A percentile compares a stretch with the other conserved stretches of the same genome.
Conservation (phyloP, 2,113 vertebrate species). For the Cyrtonyx montezumae region DNA sequence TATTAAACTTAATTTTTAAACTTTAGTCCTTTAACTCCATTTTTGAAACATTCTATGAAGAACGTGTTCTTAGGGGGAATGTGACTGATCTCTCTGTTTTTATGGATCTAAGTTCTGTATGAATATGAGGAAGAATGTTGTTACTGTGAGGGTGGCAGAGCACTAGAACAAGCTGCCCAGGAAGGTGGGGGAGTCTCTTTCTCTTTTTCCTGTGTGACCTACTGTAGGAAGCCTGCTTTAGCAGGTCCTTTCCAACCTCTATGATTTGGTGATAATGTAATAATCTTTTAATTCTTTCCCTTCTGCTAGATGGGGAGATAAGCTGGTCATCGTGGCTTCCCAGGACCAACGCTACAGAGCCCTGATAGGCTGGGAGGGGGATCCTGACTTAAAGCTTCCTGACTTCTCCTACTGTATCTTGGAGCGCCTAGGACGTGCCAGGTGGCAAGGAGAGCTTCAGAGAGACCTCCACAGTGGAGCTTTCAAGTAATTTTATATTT, state of each 20-base stretch:
- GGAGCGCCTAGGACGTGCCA: slow-evolving; percentile 90
- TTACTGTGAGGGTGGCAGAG: no score
- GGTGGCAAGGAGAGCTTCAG: slow-evolving; percentile 97
- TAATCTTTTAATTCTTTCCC: background rate
- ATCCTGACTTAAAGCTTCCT: slow-evolving; percentile 89
- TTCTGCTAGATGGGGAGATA: slow-evolving; percentile 86
- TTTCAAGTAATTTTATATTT: slow-evolving; percentile 84
- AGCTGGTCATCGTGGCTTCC: slow-evolving; percentile 89
- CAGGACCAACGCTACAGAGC: slow-evolving; percentile 85
- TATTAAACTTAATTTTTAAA: background rate
- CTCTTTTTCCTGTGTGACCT: no score
- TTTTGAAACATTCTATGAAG: background rate
- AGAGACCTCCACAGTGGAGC: slow-evolving; percentile 86
- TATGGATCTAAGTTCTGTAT: no score
- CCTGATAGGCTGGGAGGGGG: slow-evolving; percentile 87
- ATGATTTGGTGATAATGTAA: no score
- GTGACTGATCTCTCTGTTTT: background rate
- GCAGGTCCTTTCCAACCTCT: no score
- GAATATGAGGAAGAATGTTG: no score
- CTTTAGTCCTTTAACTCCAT: background rate
- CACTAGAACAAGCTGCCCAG: no score
- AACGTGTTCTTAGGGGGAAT: background rate
- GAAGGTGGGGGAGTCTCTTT: no score
- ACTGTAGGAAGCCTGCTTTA: no score
- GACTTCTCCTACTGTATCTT: slow-evolving; percentile 94